Evolutionary conservation across 2,888 invertebrate genomes (phyloP).

Genomic region (Drosophila parthenogenetica): DNA sequence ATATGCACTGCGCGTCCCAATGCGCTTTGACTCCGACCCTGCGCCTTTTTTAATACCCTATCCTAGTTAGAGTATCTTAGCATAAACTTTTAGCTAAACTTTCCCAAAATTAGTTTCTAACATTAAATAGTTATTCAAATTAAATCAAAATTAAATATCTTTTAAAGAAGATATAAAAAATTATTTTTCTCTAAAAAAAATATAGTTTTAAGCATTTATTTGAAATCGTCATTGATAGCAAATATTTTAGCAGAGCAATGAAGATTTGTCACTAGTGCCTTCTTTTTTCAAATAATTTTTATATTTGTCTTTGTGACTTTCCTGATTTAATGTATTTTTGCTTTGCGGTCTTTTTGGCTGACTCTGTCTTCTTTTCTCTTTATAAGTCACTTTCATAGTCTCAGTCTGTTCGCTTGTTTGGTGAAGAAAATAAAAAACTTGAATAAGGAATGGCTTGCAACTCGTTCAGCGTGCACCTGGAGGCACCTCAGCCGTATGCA

Average conservation of each 20-base stretch:
- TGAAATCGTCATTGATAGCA: background rate
- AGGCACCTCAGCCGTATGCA: conserved; percentile 43
- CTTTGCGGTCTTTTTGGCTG: conserved; percentile 38
- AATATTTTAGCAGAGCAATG: background rate
- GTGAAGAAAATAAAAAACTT: conserved; percentile 59
- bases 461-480: conserved; percentile 50
- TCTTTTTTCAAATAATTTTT: background rate
- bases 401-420: conserved; percentile 32
- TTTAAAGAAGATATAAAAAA: too few species aligned
- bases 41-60: background rate
- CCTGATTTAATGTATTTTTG: conserved; percentile 55
- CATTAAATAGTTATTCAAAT: too few species aligned
- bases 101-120: too few species aligned
- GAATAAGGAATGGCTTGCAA: conserved; percentile 60
- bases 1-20: conserved; percentile 66
- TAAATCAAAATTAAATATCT: too few species aligned
- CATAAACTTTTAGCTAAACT: background rate
- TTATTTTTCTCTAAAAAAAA: too few species aligned
- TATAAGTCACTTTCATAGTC: background rate
- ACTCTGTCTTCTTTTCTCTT: conserved; percentile 14
- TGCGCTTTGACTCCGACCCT: conserved; percentile 20
- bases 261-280: background rate
- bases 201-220: background rate
- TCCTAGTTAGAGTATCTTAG: background rate
- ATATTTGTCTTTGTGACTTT: conserved; percentile 8